These are phyloP conservation scores for Tinea trinotella DNA, from an alignment of 2,888 invertebrate species.

Conservation along the genomic window DNA sequence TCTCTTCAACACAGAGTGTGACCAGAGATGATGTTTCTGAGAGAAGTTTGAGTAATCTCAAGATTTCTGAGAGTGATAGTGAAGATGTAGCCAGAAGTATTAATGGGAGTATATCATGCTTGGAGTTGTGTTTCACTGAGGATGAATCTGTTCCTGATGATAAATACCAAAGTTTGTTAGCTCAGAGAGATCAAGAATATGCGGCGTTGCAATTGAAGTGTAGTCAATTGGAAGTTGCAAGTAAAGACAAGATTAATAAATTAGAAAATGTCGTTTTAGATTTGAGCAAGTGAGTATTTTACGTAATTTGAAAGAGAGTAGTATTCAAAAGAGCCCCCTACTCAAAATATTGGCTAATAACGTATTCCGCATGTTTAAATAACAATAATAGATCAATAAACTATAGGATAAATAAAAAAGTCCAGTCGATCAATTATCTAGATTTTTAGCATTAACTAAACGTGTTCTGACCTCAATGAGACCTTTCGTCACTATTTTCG, in stretches of 20 bases:
- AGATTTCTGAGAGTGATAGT: conserved; percentile 64
- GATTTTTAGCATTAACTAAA: no score
- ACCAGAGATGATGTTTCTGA: conserved; percentile 55
- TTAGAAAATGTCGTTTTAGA: conserved; percentile 72
- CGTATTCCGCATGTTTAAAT: no score
- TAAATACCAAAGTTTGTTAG: conserved; percentile 44
- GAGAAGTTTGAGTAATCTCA: conserved; percentile 55
- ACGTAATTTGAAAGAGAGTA: no score
- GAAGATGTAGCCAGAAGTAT: conserved; percentile 62
- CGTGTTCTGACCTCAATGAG: no score
- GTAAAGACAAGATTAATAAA: conserved; percentile 61
- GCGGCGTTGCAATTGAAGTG: conserved; percentile 69
- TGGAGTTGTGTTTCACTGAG: conserved; percentile 64
- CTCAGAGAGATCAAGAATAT: conserved; percentile 60
- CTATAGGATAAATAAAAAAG: no score
- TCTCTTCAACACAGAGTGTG: conserved; percentile 59
- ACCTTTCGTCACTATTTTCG: no score
- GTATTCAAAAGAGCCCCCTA: no score
- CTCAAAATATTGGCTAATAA: no score
- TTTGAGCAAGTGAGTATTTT: conserved; percentile 71
- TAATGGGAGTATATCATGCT: conserved; percentile 60
- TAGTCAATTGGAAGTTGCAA: conserved; percentile 52
- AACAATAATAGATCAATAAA: no score
- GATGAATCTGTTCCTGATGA: conserved; percentile 56
- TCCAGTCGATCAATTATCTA: no score